Evolutionary conservation across 1,140 invertebrate species (phyloP).

Genomic region (Brachionus manjavacas): DNA sequence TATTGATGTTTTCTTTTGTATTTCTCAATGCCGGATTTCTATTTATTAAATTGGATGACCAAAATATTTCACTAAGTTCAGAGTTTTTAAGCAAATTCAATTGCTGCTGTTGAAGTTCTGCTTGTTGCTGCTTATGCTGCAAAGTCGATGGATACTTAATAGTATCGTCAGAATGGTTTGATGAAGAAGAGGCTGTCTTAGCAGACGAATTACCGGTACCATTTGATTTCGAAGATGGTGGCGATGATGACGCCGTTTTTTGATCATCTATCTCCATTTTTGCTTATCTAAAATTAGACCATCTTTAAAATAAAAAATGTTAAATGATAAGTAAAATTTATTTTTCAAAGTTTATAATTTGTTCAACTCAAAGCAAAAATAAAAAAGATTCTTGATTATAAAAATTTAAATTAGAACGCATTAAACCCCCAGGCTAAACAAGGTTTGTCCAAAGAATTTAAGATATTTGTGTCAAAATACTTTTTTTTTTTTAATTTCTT

Average conservation of each 20-base stretch:
- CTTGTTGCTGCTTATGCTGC: neutral
- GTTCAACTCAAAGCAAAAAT: neutral
- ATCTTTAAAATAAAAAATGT: constrained; percentile 8
- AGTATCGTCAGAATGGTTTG: neutral
- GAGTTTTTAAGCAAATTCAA: constrained; percentile 19
- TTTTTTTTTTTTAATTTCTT: no score
- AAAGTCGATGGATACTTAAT: constrained; percentile 16
- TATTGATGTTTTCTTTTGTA: neutral
- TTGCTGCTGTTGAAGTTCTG: neutral
- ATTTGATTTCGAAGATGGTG: neutral
- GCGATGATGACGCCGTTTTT: neutral
- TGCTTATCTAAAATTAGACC: constrained; percentile 16
- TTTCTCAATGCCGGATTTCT: neutral
- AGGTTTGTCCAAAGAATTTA: neutral
- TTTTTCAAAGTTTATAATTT: neutral
- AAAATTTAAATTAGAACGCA: neutral
- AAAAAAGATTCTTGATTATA: neutral
- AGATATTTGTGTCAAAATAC: neutral
- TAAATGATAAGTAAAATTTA: neutral
- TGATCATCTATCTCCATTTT: neutral
- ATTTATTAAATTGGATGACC: neutral
- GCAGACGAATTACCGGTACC: neutral
- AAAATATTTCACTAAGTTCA: neutral
- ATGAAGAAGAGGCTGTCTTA: neutral
- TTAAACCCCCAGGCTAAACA: neutral